Evolutionary conservation across 1,140 invertebrate genomes (phyloP).

Genomic region (Diorhabda carinulata): DNA sequence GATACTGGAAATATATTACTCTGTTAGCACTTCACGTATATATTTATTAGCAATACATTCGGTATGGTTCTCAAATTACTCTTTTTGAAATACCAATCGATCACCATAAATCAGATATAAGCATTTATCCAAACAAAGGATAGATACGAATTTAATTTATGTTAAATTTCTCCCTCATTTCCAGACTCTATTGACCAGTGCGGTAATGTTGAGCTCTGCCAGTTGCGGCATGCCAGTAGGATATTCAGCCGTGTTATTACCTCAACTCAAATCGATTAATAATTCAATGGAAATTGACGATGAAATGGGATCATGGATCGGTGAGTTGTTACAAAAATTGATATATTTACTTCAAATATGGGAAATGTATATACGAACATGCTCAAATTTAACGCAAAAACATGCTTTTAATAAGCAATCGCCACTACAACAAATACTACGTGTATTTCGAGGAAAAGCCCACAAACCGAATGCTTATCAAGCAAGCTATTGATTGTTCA

Average conservation of each 20-base stretch:
- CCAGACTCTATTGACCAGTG: slow-evolving; percentile 63
- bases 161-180: slow-evolving; percentile 20
- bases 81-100: background rate
- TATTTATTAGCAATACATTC: too few species aligned
- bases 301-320: slow-evolving; percentile 67
- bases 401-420: too few species aligned
- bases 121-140: background rate
- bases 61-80: too few species aligned
- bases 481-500: too few species aligned
- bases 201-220: slow-evolving; percentile 60
- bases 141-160: background rate
- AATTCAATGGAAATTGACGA: slow-evolving; percentile 57
- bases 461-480: too few species aligned
- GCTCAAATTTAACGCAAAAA: too few species aligned
- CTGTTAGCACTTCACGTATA: too few species aligned
- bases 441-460: too few species aligned
- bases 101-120: slow-evolving; percentile 4
- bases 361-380: too few species aligned
- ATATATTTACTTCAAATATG: too few species aligned
- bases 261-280: slow-evolving; percentile 57
- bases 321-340: slow-evolving; percentile 46
- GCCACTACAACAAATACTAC: too few species aligned
- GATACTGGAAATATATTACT: too few species aligned
- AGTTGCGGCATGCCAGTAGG: slow-evolving; percentile 71
- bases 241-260: slow-evolving; percentile 67